Percentiles rank a stretch among this genome's conserved stretches.
phyloP scores from a whole-genome alignment of 2,888 invertebrate genomes.

The Lamellibrachia columna region DNA sequence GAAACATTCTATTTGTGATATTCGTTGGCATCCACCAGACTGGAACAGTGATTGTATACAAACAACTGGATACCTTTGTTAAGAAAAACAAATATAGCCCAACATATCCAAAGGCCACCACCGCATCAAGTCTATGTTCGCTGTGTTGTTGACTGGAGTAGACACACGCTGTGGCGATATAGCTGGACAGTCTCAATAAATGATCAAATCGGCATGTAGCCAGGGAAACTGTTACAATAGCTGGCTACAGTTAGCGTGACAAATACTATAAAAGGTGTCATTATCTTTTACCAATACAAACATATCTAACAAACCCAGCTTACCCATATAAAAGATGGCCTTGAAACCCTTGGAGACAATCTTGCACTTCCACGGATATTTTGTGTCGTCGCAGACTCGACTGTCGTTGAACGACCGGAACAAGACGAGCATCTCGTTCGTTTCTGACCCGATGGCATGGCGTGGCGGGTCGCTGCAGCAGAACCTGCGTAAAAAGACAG shows the following conservation, averaged over 20 bases:
- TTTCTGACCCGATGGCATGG: conserved; percentile 42
- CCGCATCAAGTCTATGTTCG: too few species aligned
- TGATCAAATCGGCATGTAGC: too few species aligned
- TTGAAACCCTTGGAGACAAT: conserved; percentile 39
- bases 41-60: too few species aligned
- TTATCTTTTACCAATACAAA: background rate
- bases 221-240: background rate
- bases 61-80: too few species aligned
- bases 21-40: too few species aligned
- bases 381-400: conserved; percentile 39
- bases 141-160: too few species aligned
- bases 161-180: too few species aligned
- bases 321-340: conserved; percentile 40
- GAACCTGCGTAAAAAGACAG: conserved; percentile 41
- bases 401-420: conserved; percentile 45
- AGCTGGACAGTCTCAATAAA: too few species aligned
- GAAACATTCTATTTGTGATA: too few species aligned
- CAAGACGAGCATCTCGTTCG: conserved; percentile 49
- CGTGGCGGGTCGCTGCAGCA: conserved; percentile 43
- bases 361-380: conserved; percentile 43
- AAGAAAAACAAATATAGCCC: too few species aligned
- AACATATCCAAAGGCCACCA: too few species aligned
- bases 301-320: conserved; percentile 20
- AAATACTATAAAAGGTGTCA: too few species aligned
- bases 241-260: background rate